Base-by-base conservation (phyloP, 1,140 invertebrate genomes). In the Leptopilina clavipes region DNA sequence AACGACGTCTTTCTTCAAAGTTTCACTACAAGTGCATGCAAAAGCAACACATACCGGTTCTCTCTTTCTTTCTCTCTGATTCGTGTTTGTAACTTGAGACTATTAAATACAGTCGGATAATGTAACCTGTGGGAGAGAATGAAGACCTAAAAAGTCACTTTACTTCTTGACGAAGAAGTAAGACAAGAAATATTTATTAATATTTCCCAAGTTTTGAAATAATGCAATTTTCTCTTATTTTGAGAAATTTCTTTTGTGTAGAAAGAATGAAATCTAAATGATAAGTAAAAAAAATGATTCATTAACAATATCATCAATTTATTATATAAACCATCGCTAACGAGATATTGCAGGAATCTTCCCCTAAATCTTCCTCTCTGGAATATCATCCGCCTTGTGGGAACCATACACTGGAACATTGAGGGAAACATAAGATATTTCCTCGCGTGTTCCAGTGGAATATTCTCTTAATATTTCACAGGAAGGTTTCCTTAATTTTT, bases 31-130 rank as follows among this genome's bases (percentile, higher is more conserved):
- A 31, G 22, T 31, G 45, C 65, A 31, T 56, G 70, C 19, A 52
- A 48, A 75, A 43, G 45, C 25, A 78, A 22, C 45, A 14, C 48
- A 22, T 86, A 90, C 87, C 86, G 85, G 89, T 89, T 89, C 74
- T 77, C 48, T n/a, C 70, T 70, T 22, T 48, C 75, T 71, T 74
- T 89, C 74, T 77, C 48, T n/a, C 70, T 59, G 25, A 56, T 76
- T 71, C 76, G 18, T 25, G 18, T 19, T 31, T 70, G 87, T 89
- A 90, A 90, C 72, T 12, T 72, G 88, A 90, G 86, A 89, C 70
- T 83, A 84, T 83, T 74, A 79, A 85, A 80, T 79, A 76, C 22
- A 65, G 25, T 65, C 25, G 59, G 59, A 65, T 65, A 65, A 65
- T 31, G n/a, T 52, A 52, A 22, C 25, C 70, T 77, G 71, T 43